These are phyloP conservation scores for Pachycephus smyrnensis DNA, from an alignment of 2,888 invertebrate genomes.

Conservation along the genomic window DNA sequence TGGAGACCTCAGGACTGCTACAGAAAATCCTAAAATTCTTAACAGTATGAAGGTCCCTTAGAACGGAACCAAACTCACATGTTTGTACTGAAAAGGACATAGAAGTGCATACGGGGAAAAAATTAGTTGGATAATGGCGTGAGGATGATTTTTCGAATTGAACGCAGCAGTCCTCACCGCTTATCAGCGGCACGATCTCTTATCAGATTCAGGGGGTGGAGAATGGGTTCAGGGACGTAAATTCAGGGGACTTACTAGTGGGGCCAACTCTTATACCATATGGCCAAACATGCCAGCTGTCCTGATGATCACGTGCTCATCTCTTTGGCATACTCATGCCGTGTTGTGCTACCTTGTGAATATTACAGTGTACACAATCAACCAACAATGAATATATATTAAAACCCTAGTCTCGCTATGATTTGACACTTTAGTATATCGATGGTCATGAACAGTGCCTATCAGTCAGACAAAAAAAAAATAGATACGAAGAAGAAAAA, in stretches of 20 bases:
- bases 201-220: conserved; percentile 48
- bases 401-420: neutral
- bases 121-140: neutral
- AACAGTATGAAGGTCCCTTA: neutral
- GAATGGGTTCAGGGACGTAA: conserved; percentile 25
- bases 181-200: conserved; percentile 53
- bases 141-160: neutral
- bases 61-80: neutral
- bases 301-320: conserved; percentile 32
- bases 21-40: neutral
- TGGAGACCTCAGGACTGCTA: neutral
- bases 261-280: conserved; percentile 49
- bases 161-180: conserved; percentile 11
- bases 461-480: neutral
- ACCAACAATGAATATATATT: neutral
- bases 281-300: conserved; percentile 53
- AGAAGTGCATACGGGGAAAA: neutral
- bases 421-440: neutral
- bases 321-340: conserved; percentile 27
- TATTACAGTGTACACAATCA: neutral
- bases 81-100: neutral
- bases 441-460: neutral
- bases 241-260: conserved; percentile 9
- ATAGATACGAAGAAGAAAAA: neutral
- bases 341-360: neutral